A percentile compares a stretch with the other conserved stretches of the same genome.
Conservation (phyloP, 2,113 vertebrate species). For the Megalops atlanticus region DNA sequence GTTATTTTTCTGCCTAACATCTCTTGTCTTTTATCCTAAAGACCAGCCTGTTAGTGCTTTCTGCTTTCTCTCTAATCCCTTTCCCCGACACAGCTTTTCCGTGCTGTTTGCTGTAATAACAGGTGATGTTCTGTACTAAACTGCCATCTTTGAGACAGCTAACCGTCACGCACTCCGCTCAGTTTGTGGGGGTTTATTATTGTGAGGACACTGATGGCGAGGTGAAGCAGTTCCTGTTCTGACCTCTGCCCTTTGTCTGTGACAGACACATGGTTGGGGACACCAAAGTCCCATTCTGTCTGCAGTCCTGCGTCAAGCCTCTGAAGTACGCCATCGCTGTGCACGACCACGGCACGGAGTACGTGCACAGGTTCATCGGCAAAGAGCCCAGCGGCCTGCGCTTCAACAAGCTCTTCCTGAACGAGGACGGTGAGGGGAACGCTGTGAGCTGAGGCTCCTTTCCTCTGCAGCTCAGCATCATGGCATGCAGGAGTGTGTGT, state of each 20-base stretch:
- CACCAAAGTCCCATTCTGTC: constrained; percentile 97
- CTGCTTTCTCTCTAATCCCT: too few relatives aligned
- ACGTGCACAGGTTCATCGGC: constrained; percentile 94
- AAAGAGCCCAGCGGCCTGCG: constrained; percentile 96
- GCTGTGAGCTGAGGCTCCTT: background rate
- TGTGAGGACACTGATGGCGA: background rate
- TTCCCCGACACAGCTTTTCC: too few relatives aligned
- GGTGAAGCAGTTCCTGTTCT: background rate
- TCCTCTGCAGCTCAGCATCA: background rate
- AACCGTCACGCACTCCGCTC: too few relatives aligned
- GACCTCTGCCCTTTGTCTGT: constrained; percentile 7
- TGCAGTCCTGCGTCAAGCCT: constrained; percentile 96
- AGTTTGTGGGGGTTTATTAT: background rate
- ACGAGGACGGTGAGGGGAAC: constrained; percentile 89
- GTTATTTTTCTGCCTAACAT: too few relatives aligned
- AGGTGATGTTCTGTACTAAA: too few relatives aligned
- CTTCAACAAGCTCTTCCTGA: constrained; percentile 97
- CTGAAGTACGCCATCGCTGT: constrained; percentile 95
- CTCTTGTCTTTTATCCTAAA: too few relatives aligned
- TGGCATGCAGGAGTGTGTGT: too few relatives aligned
- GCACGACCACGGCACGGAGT: constrained; percentile 94
- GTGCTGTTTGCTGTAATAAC: too few relatives aligned
- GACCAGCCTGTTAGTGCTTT: too few relatives aligned
- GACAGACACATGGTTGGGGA: constrained; percentile 91
- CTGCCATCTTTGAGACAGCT: too few relatives aligned